Base-by-base conservation (phyloP, 2,888 invertebrate species). In the Patella pellucida region DNA sequence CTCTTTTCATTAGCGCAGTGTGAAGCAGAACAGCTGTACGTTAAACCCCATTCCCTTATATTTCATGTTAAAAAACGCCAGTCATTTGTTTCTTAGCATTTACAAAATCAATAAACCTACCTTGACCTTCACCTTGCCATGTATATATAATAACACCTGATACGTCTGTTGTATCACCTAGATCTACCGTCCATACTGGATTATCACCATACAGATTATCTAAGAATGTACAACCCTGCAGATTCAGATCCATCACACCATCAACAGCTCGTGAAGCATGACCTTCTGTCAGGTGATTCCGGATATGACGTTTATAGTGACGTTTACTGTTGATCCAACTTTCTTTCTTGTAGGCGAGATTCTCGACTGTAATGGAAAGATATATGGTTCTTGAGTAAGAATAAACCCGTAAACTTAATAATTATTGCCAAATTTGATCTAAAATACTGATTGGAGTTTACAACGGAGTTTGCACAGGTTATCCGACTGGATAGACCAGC, bases 141-240 rank as follows among this genome's bases (percentile, higher is more conserved):
- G 92, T 92, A 81, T 91, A 88, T 70, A 93, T 89, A 56, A 92
- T 88, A 19, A 92, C 90, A 2, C 92, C 93, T 14, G 90, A 86
- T 31, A 93, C 90, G 19, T 88, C 85, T 74, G 83, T 84, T 79
- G 89, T 89, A 72, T 86, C 85, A 12, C 92, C 92, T 62, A 93
- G 86, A 82, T 93, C 92, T 12, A 93, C 92, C 86, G 92, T 92
- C 92, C 92, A 92, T 69, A 92, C 89, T 0, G 92, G 92, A 72
- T 91, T 89, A 74, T 92, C 92, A n/a, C 92, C 92, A 82, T 92
- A 92, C 81, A 92, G 91, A 86, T 92, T 92, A 85, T 92, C 92
- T 69, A 93, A 87, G 56, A 92, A 91, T 52, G 92, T 92, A 81
- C 92, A 92, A 78, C 88, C 87, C 50, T 91, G 89, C 9, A 92